Base-by-base conservation (phyloP, 2,797 vertebrate species). In the Bucorvus abyssinicus region DNA sequence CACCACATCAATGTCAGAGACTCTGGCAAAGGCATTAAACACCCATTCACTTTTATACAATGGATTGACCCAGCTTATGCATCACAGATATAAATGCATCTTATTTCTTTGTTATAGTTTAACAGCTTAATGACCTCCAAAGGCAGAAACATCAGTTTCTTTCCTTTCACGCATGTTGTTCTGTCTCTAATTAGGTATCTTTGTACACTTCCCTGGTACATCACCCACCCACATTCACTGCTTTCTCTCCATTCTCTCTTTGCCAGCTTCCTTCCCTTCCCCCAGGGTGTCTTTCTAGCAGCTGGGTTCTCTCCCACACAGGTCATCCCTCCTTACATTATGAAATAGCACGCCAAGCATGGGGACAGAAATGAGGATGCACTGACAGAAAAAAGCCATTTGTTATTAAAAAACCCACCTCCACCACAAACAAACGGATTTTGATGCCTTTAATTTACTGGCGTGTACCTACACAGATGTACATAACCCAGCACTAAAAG, bases 301-400 rank as follows among this genome's bases (percentile, higher is more conserved):
- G 80, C 87, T 83, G 79, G 14, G 38, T 64, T 93, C 78, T 89
- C 94, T 95, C 93, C 89, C 50, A 95, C 93, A 81, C 92, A 94
- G 87, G 76, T 90, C 95, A 89, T 26, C 59, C 65, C 76, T 80
- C 30, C 36, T 70, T 71, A 23, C 15, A 26, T 55, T 86, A 76
- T 69, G 77, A 83, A 52, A 67, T 27, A 77, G 53, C 38, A 95
- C 88, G 52, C 32, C 65, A 77, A 29, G 45, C 32, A 3, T 2
- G 70, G 38, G 38, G 26, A 20, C 38, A 65, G 50, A 85, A 89
- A 77, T 42, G 78, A 89, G 64, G 61, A 30, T 76, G 75, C 55
- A 36, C 0, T 63, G 68, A 75, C 84, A 73, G 55, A 69, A 86
- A 90, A 79, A 87, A 7, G 1, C 29, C 49, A 77, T 78, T 85